Conservation (phyloP, 2,113 vertebrate species). For the Sturnus vulgaris region DNA sequence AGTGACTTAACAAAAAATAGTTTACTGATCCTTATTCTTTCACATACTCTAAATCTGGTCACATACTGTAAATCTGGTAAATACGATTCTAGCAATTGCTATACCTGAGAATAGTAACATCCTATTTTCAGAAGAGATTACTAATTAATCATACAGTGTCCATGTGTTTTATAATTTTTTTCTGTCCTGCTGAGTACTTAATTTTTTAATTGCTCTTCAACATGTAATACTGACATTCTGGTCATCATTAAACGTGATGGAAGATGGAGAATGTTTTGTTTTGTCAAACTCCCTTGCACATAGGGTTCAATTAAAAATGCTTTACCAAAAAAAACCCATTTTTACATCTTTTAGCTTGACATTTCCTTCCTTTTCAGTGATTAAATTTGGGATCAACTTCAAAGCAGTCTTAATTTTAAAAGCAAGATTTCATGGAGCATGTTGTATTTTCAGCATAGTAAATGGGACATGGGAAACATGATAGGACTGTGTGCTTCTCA, state of each 20-base stretch:
- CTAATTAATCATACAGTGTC: neutral
- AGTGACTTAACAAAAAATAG: conserved; percentile 30
- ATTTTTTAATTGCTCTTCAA: neutral
- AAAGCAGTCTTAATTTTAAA: neutral
- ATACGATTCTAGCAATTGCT: neutral
- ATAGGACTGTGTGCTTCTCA: neutral
- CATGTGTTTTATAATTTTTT: neutral
- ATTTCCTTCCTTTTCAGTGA: neutral
- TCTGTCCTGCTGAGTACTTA: neutral
- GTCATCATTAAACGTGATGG: neutral
- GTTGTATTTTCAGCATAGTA: neutral
- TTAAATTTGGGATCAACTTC: neutral
- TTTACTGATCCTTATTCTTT: neutral
- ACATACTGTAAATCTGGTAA: neutral
- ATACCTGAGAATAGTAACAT: neutral
- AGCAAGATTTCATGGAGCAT: neutral
- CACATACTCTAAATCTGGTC: neutral
- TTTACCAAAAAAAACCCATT: neutral
- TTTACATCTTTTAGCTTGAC: neutral
- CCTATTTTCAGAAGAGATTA: neutral
- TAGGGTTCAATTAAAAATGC: neutral
- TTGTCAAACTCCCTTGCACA: neutral
- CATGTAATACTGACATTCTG: neutral
- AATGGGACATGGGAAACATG: neutral
- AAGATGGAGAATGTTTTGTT: neutral